Evolutionary conservation across 2,797 vertebrate species (phyloP).

Genomic region (Naso thynnoides): DNA sequence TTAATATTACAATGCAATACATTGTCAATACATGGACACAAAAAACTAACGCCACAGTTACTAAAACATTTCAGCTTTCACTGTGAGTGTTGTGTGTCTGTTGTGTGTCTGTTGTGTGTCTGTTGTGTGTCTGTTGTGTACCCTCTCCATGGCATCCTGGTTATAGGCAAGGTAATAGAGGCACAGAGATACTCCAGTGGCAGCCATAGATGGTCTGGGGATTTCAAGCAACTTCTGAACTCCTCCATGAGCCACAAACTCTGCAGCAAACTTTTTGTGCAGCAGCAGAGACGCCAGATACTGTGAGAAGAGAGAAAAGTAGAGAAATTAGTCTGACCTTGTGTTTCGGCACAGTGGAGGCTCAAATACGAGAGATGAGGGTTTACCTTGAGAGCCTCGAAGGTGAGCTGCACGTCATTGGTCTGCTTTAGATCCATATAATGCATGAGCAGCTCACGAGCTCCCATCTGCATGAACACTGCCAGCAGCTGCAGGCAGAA

Average conservation of each 20-base stretch:
- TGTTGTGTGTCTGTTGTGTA: constrained; percentile 62
- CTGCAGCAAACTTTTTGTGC: constrained; percentile 99
- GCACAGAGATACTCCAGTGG: constrained; percentile 98
- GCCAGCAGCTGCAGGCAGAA: constrained; percentile 89
- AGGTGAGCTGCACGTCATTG: constrained; percentile 97
- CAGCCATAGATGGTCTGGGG: constrained; percentile 97
- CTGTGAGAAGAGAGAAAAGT: constrained; percentile 70
- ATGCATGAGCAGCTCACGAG: constrained; percentile 97
- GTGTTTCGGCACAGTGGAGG: neutral
- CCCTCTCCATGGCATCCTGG: constrained; percentile 99
- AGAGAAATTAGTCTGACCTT: neutral
- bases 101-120: neutral
- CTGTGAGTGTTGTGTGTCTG: no score
- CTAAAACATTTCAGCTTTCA: neutral
- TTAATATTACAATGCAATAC: neutral
- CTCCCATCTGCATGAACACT: constrained; percentile 98
- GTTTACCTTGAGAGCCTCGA: constrained; percentile 97
- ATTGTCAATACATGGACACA: neutral
- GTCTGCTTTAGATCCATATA: constrained; percentile 98
- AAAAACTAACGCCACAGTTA: neutral
- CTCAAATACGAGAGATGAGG: neutral
- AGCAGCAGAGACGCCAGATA: constrained; percentile 96
- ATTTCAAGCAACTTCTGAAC: constrained; percentile 98
- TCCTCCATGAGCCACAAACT: constrained; percentile 98
- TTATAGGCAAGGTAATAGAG: constrained; percentile 99